These are phyloP conservation scores for Sebastes cheni DNA, from an alignment of 2,797 vertebrate genomes.

Conservation along the genomic window DNA sequence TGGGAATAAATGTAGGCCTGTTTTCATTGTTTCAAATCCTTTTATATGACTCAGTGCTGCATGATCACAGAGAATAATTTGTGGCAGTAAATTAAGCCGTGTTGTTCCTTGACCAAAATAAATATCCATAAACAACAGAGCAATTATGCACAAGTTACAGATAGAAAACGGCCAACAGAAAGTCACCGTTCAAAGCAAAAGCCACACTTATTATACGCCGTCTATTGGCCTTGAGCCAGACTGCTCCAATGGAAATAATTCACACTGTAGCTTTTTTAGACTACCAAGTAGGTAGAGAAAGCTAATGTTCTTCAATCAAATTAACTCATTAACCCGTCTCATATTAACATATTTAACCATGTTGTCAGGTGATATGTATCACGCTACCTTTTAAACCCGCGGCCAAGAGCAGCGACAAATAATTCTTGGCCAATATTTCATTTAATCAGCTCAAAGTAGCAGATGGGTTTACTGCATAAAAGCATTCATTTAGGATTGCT, in stretches of 20 bases:
- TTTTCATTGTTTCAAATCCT: slow-evolving; percentile 23
- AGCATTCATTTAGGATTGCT: neutral
- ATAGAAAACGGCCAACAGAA: neutral
- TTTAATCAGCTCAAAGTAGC: neutral
- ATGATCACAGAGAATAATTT: slow-evolving; percentile 35
- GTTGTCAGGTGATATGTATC: neutral
- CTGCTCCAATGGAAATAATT: neutral
- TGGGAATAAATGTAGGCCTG: slow-evolving; percentile 2
- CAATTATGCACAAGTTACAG: slow-evolving; percentile 5
- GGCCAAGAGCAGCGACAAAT: neutral
- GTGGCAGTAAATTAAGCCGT: slow-evolving; percentile 12
- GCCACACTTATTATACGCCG: neutral
- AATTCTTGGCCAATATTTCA: neutral
- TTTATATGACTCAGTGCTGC: slow-evolving; percentile 17
- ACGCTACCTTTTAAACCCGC: neutral
- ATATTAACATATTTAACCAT: neutral
- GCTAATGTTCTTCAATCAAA: neutral
- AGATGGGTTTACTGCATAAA: slow-evolving; percentile 6
- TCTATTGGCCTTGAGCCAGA: neutral
- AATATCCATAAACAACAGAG: slow-evolving; percentile 1
- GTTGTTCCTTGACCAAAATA: slow-evolving; percentile 10
- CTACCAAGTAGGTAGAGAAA: neutral
- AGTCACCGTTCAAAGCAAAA: neutral
- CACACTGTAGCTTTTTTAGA: neutral
- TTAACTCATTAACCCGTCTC: neutral